A percentile compares a stretch with the other conserved stretches of the same genome.
These are phyloP conservation scores for Meliscaeva auricollis DNA, from an alignment of 2,888 invertebrate genomes.

Conservation along the genomic window DNA sequence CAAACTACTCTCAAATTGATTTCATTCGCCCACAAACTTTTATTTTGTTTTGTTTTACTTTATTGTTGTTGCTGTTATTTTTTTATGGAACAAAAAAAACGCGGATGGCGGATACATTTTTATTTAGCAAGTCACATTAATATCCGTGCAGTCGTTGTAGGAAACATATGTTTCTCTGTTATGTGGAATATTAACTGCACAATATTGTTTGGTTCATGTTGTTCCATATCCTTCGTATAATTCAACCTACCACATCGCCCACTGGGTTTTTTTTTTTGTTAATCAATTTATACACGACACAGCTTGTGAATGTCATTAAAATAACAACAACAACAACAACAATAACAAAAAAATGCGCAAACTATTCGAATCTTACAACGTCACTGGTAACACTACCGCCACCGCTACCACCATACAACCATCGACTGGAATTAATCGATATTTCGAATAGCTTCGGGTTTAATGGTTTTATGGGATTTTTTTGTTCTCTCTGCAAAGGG, in stretches of 20 bases:
- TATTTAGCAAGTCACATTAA: slow-evolving; percentile 24
- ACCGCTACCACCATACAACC: background rate
- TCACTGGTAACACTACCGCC: slow-evolving; percentile 1
- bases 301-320: slow-evolving; percentile 42
- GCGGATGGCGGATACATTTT: slow-evolving; percentile 12
- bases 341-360: background rate
- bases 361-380: slow-evolving; percentile 15
- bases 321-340: background rate
- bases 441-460: slow-evolving; percentile 17
- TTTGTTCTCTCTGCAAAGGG: background rate
- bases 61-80: background rate
- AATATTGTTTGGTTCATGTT: background rate
- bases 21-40: slow-evolving; percentile 9
- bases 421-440: slow-evolving; percentile 22
- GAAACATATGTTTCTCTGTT: slow-evolving; percentile 14
- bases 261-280: background rate
- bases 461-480: slow-evolving; percentile 8
- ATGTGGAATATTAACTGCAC: slow-evolving; percentile 27
- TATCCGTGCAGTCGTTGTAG: slow-evolving; percentile 12
- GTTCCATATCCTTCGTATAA: slow-evolving; percentile 13
- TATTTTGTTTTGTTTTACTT: background rate
- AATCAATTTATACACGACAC: background rate
- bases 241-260: slow-evolving; percentile 28
- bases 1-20: slow-evolving; percentile 47
- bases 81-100: background rate